These are phyloP conservation scores for Gymnosoma rotundatum DNA, from an alignment of 2,888 invertebrate genomes.

Conservation along the genomic window DNA sequence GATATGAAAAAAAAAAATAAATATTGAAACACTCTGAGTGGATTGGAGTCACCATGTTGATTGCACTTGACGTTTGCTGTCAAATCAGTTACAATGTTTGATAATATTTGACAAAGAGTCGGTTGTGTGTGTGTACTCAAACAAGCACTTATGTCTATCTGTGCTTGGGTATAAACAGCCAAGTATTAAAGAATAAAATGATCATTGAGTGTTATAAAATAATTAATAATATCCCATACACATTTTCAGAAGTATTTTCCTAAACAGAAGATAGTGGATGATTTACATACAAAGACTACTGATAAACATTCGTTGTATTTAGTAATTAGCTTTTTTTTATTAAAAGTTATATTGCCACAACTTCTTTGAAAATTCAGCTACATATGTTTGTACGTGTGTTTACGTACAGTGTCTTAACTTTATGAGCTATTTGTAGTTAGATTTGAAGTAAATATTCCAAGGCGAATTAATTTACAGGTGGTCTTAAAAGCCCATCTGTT, in stretches of 20 bases:
- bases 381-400: too few relatives aligned
- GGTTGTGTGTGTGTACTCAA: background rate
- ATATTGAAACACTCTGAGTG: conserved; percentile 52
- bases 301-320: conserved; percentile 36
- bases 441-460: too few relatives aligned
- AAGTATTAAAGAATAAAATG: conserved; percentile 21
- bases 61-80: conserved; percentile 65
- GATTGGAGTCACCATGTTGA: conserved; percentile 65
- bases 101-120: conserved; percentile 49
- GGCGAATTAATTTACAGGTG: too few relatives aligned
- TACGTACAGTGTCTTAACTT: background rate
- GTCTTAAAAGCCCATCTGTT: too few relatives aligned
- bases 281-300: conserved; percentile 35
- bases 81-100: conserved; percentile 70
- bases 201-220: conserved; percentile 37
- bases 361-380: background rate
- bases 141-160: conserved; percentile 9
- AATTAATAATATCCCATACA: conserved; percentile 50
- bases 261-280: conserved; percentile 23
- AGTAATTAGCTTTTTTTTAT: background rate
- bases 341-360: background rate
- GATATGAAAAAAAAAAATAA: conserved; percentile 16
- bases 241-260: background rate
- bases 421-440: too few relatives aligned
- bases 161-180: background rate